A percentile compares a stretch with the other conserved stretches of the same genome.
phyloP scores from a whole-genome alignment of 2,113 vertebrate species.

The Ictalurus punctatus region DNA sequence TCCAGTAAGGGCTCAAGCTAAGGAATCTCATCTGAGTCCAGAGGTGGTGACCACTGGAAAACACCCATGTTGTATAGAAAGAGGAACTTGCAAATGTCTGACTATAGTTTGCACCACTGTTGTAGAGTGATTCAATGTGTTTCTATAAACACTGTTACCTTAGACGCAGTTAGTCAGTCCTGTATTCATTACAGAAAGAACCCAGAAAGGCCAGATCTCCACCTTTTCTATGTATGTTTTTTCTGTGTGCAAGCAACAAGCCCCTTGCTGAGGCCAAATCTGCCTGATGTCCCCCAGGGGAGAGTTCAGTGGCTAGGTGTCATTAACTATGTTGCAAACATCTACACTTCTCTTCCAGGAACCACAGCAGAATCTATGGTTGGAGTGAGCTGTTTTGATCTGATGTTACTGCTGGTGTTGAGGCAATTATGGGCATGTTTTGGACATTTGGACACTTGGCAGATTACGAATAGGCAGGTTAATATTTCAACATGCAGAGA shows the following conservation, averaged over 20 bases:
- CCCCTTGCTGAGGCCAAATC: background rate
- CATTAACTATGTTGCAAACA: conserved; percentile 34
- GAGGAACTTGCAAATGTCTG: background rate
- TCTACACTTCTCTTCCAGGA: conserved; percentile 11
- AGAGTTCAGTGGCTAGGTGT: conserved; percentile 22
- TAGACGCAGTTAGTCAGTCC: background rate
- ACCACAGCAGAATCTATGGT: conserved; percentile 4
- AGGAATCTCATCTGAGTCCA: no score
- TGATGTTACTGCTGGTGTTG: conserved; percentile 3
- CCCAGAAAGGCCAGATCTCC: background rate
- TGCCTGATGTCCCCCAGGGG: background rate
- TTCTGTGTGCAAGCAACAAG: conserved; percentile 20
- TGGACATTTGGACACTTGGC: background rate
- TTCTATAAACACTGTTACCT: background rate
- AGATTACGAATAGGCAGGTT: background rate
- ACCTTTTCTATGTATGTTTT: background rate
- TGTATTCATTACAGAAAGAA: background rate
- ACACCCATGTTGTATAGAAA: background rate
- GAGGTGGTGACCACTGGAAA: background rate
- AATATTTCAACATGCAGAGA: conserved; percentile 6
- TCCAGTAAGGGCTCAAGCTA: background rate
- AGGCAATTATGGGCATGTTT: conserved; percentile 7
- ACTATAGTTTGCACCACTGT: background rate
- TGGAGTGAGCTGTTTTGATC: background rate
- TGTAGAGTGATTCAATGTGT: background rate